Conservation (phyloP, 2,797 vertebrate genomes). For the Cyprinella venusta region DNA sequence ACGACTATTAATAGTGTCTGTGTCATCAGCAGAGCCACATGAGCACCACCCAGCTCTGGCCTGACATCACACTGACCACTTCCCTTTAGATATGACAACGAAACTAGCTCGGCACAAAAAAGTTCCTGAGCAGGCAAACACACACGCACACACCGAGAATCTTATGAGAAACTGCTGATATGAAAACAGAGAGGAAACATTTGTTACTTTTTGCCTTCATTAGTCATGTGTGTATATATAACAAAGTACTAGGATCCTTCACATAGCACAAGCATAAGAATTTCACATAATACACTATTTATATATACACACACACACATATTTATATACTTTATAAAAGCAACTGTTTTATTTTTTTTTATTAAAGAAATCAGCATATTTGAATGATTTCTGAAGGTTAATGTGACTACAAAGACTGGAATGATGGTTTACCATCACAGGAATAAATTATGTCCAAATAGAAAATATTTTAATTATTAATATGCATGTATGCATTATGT, state of each 20-base stretch:
- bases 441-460: background rate
- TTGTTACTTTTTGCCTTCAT: background rate
- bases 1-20: constrained; percentile 14
- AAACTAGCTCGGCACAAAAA: constrained; percentile 37
- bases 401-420: background rate
- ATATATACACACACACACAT: no score
- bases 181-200: constrained; percentile 2
- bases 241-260: no score
- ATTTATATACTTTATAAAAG: no score
- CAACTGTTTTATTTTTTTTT: background rate
- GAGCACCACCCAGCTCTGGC: constrained; percentile 21
- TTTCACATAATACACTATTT: no score
- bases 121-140: constrained; percentile 15
- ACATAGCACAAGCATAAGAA: no score
- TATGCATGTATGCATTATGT: no score
- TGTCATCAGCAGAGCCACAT: constrained; percentile 24
- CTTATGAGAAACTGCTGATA: background rate
- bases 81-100: constrained; percentile 39
- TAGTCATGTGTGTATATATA: background rate
- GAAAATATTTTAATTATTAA: background rate
- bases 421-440: background rate
- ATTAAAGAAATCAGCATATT: background rate
- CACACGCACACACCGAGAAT: background rate
- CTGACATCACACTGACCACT: constrained; percentile 52
- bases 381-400: background rate